Evolutionary conservation across 2,113 vertebrate genomes (phyloP).

Genomic region (Pachycephala philippinensis): DNA sequence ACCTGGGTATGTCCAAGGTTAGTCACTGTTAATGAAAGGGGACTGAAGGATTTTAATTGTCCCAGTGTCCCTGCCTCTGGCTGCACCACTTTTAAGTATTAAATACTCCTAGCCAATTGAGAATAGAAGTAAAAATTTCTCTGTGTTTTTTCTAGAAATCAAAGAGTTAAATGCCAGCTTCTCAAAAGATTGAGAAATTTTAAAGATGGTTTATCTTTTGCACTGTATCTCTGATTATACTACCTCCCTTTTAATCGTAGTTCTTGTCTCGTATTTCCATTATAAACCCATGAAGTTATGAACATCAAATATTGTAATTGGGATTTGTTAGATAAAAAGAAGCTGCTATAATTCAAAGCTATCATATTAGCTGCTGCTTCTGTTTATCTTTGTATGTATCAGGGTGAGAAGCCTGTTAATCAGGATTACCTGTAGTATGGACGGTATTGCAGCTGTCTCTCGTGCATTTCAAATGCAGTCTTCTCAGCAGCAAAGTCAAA

Average conservation of each 20-base stretch:
- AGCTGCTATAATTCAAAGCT: background rate
- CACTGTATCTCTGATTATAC: background rate
- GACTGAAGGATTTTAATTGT: background rate
- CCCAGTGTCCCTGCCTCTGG: background rate
- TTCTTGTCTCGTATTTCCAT: background rate
- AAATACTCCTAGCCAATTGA: background rate
- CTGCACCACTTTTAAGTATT: background rate
- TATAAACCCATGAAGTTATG: background rate
- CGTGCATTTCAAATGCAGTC: background rate
- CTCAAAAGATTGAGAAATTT: background rate
- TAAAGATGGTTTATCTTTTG: background rate
- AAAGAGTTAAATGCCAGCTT: background rate
- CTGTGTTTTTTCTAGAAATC: background rate
- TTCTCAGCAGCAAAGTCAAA: background rate
- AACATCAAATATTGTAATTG: background rate
- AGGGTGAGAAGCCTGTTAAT: background rate
- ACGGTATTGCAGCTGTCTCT: background rate
- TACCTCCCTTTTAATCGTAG: background rate
- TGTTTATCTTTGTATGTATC: background rate
- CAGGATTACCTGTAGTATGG: background rate
- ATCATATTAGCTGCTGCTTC: background rate
- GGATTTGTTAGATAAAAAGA: background rate
- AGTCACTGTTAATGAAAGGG: background rate
- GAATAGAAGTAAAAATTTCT: background rate
- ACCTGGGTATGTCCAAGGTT: too few species aligned